phyloP scores from a whole-genome alignment of 2,888 invertebrate genomes.

The Notodonta ziczac region DNA sequence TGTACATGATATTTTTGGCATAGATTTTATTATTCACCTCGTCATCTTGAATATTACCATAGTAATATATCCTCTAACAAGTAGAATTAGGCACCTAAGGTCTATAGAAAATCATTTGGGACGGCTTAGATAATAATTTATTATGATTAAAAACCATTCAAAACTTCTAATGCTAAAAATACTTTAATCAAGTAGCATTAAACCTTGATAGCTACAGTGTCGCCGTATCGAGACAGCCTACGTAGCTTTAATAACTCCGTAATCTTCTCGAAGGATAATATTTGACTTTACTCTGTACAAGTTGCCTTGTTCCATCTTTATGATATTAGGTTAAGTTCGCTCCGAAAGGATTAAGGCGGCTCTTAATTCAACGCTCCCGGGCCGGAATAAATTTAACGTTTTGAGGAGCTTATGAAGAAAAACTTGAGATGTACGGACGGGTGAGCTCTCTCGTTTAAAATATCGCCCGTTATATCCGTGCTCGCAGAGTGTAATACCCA shows the following conservation, averaged over 20 bases:
- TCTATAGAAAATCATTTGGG: too few species aligned
- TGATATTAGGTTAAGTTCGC: constrained; percentile 82
- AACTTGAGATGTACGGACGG: constrained; percentile 71
- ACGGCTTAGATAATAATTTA: not conserved
- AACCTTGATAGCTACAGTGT: constrained; percentile 24
- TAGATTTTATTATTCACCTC: too few species aligned
- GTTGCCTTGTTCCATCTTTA: constrained; percentile 81
- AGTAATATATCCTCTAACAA: too few species aligned
- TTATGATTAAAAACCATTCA: not conserved
- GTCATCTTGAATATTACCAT: too few species aligned
- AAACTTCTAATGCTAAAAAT: not conserved
- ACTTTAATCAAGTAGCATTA: constrained; percentile 12
- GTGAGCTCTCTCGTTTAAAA: constrained; percentile 61
- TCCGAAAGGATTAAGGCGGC: constrained; percentile 81
- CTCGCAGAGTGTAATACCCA: constrained; percentile 19
- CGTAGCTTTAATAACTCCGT: constrained; percentile 75
- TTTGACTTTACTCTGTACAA: constrained; percentile 80
- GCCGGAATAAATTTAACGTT: constrained; percentile 82
- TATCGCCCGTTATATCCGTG: constrained; percentile 51
- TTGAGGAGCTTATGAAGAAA: constrained; percentile 80
- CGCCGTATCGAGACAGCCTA: constrained; percentile 39
- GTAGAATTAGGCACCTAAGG: too few species aligned
- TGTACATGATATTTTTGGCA: too few species aligned
- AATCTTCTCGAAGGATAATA: constrained; percentile 79
- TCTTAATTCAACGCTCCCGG: constrained; percentile 80